Conservation (phyloP, 2,888 invertebrate species). For the Luffia ferchaultella region DNA sequence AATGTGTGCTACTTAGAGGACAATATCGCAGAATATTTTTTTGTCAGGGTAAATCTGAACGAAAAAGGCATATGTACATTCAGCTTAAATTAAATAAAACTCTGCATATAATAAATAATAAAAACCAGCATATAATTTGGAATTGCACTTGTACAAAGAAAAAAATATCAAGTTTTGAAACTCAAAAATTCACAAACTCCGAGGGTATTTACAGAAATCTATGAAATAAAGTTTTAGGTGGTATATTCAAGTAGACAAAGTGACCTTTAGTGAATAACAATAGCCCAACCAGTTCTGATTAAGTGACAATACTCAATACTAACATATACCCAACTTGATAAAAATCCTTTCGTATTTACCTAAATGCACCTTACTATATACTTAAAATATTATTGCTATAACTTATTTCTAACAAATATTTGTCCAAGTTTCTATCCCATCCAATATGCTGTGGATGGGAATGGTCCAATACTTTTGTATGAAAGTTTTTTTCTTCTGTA, state of each 20-base stretch:
- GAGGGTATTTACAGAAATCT: no score
- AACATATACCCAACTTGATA: background rate
- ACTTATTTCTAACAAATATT: conserved; percentile 33
- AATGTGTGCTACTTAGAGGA: no score
- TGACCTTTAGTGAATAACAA: no score
- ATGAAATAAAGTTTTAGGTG: no score
- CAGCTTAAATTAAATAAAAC: background rate
- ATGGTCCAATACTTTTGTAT: conserved; percentile 21
- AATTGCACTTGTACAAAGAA: background rate
- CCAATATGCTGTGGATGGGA: conserved; percentile 24
- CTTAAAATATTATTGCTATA: background rate
- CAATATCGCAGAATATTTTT: no score
- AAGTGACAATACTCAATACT: no score
- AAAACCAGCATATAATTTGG: background rate
- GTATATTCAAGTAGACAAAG: no score
- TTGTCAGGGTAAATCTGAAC: no score
- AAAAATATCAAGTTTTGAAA: background rate
- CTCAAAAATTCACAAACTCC: background rate
- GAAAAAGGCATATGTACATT: no score
- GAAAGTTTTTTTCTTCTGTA: conserved; percentile 28
- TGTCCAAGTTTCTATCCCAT: conserved; percentile 31
- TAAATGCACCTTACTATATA: background rate
- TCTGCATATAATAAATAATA: background rate
- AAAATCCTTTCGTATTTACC: background rate
- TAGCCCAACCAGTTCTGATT: no score